Evolutionary conservation across 2,113 vertebrate species (phyloP).

Genomic region (Eulemur rufifrons): DNA sequence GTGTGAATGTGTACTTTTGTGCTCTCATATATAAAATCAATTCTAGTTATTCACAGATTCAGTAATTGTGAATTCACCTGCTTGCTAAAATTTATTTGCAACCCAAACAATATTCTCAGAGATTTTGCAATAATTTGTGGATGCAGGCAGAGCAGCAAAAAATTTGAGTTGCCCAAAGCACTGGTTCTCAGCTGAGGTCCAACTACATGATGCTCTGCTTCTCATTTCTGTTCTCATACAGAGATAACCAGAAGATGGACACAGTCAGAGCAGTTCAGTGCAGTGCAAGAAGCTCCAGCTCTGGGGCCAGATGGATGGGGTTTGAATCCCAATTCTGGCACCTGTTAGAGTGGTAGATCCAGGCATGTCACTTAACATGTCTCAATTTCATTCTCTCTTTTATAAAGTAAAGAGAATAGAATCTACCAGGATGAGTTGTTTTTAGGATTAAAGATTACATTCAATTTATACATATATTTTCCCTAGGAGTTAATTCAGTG

Average conservation of each 20-base stretch:
- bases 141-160: background rate
- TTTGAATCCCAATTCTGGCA: background rate
- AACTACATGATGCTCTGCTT: background rate
- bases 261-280: rapidly evolving
- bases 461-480: background rate
- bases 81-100: background rate
- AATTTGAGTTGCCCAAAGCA: background rate
- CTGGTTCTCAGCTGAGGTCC: background rate
- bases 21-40: background rate
- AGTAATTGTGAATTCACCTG: background rate
- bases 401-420: background rate
- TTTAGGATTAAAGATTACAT: background rate
- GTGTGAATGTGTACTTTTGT: background rate
- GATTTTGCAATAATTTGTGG: background rate
- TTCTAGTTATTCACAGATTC: background rate
- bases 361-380: background rate
- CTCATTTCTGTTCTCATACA: background rate
- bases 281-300: background rate
- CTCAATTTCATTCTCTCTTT: background rate
- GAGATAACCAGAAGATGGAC: background rate
- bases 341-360: background rate
- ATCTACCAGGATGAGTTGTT: background rate
- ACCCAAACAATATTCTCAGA: background rate
- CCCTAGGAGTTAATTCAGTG: background rate
- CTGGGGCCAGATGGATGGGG: no score